Evolutionary conservation across 2,113 vertebrate genomes (phyloP).

Genomic region (Telmatochromis sp.): DNA sequence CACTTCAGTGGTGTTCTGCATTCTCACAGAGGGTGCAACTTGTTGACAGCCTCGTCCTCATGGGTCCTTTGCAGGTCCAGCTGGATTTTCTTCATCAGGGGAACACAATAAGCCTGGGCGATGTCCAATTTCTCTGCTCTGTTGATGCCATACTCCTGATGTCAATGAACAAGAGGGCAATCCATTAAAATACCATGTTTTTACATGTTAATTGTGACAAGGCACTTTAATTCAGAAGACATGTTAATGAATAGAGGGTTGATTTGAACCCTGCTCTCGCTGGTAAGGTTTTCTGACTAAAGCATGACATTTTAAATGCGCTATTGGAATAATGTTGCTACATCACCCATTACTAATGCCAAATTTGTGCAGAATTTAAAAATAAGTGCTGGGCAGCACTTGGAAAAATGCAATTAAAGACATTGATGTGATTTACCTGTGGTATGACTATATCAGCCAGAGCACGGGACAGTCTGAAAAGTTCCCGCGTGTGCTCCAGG

Average conservation of each 20-base stretch:
- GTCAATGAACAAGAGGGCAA: not conserved
- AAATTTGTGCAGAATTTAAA: not conserved
- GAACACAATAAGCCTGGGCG: constrained; percentile 92
- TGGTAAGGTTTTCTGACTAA: not conserved
- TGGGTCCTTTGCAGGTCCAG: constrained; percentile 96
- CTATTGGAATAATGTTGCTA: not conserved
- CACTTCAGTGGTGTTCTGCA: not conserved
- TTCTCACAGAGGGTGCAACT: constrained; percentile 88
- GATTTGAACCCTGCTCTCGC: not conserved
- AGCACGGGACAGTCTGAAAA: constrained; percentile 86
- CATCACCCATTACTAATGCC: not conserved
- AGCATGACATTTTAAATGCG: not conserved
- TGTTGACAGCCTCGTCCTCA: constrained; percentile 97
- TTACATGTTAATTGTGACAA: not conserved
- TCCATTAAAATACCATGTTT: not conserved
- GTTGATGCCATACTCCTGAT: constrained; percentile 91
- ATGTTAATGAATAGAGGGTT: not conserved
- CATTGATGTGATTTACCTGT: constrained; percentile 72
- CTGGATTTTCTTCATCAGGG: constrained; percentile 93
- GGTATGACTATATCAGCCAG: constrained; percentile 94
- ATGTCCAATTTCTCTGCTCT: constrained; percentile 94
- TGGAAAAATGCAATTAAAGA: not conserved
- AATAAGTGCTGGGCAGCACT: not conserved
- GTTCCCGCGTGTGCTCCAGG: constrained; percentile 85
- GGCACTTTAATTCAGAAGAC: not conserved